Percentiles rank a stretch among this genome's conserved stretches.
Conservation (phyloP, 2,888 invertebrate species). For the Drosophila tanythrix region DNA sequence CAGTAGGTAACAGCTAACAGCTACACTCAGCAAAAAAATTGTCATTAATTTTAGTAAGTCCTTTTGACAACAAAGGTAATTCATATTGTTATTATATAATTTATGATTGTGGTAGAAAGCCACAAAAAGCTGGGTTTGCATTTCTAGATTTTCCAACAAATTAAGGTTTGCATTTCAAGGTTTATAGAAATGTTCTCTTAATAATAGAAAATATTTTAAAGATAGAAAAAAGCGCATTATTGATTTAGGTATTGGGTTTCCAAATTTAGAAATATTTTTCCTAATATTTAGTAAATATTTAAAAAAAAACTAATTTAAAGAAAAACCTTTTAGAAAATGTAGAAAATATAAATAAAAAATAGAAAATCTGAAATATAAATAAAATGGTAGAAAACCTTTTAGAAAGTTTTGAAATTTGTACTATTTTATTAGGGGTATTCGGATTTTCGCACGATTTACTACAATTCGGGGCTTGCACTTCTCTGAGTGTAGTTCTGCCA, state of each 20-base stretch:
- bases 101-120: background rate
- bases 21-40: background rate
- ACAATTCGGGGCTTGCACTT: background rate
- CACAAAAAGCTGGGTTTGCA: background rate
- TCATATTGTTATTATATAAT: background rate
- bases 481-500: background rate
- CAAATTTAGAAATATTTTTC: no score
- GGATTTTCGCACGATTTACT: background rate
- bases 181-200: no score
- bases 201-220: no score
- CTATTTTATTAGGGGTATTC: background rate
- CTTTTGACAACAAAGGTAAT: background rate
- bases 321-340: no score
- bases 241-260: no score
- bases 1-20: conserved; percentile 33
- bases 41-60: background rate
- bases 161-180: no score
- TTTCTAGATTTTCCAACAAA: background rate
- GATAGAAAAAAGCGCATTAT: no score
- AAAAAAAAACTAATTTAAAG: no score
- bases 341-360: no score
- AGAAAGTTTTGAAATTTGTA: background rate
- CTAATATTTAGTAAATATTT: no score
- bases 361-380: background rate
- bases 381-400: background rate